A percentile compares a stretch with the other conserved stretches of the same genome.
Conservation (phyloP, 35 echinoderm and acorn worm genomes). For the Amphiura filiformis region DNA sequence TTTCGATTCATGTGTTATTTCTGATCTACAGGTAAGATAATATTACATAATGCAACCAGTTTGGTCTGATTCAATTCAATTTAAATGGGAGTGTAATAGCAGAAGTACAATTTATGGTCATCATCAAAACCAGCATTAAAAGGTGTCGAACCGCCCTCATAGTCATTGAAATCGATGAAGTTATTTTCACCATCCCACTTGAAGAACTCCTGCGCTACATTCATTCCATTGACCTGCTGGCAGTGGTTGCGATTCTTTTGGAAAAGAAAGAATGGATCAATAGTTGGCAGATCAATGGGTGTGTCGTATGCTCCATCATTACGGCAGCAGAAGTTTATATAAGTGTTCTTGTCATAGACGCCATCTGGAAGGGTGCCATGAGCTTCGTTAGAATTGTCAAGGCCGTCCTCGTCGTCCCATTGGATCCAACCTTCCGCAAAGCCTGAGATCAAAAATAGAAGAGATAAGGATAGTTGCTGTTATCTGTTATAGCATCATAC, state of each 20-base stretch:
- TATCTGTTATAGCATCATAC: too few relatives aligned
- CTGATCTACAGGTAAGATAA: too few relatives aligned
- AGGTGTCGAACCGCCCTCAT: slow-evolving; percentile 26
- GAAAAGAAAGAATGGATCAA: slow-evolving; percentile 47
- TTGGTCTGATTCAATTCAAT: not conserved
- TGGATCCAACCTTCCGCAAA: slow-evolving; percentile 55
- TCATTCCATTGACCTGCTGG: slow-evolving; percentile 60
- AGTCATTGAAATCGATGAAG: slow-evolving; percentile 42
- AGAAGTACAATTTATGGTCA: slow-evolving; percentile 31
- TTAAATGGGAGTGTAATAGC: slow-evolving; percentile 25
- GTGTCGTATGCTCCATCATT: slow-evolving; percentile 40
- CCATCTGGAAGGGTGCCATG: slow-evolving; percentile 58
- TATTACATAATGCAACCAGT: too few relatives aligned
- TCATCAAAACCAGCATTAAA: slow-evolving; percentile 25
- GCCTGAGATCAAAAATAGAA: slow-evolving; percentile 24
- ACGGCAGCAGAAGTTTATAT: slow-evolving; percentile 77
- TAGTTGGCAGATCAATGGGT: slow-evolving; percentile 56
- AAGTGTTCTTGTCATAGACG: slow-evolving; percentile 60
- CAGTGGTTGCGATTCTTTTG: slow-evolving; percentile 27
- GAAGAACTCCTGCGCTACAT: slow-evolving; percentile 54
- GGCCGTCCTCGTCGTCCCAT: slow-evolving; percentile 62
- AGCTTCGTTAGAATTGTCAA: slow-evolving; percentile 43
- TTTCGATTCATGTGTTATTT: too few relatives aligned
- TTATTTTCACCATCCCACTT: slow-evolving; percentile 64
- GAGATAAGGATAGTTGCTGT: too few relatives aligned